Percentiles rank a stretch among this genome's conserved stretches.
These are phyloP conservation scores for Sarcophaga bullata DNA, from an alignment of 1,140 invertebrate species.

Conservation along the genomic window DNA sequence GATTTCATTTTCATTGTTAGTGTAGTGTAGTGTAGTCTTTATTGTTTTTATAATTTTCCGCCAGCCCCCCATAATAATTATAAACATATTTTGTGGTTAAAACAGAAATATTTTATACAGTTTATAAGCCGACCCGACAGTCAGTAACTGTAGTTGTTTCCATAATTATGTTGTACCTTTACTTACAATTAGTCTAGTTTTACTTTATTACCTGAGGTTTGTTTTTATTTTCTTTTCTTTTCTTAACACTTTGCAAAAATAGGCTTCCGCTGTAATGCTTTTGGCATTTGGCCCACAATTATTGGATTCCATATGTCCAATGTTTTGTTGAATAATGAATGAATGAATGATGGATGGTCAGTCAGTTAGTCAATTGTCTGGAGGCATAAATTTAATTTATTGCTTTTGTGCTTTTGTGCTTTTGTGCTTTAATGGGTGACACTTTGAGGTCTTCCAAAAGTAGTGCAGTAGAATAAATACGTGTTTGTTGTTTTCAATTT, in stretches of 20 bases:
- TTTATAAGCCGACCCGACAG: background rate
- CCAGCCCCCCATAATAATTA: background rate
- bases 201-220: background rate
- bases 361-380: background rate
- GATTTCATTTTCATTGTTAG: background rate
- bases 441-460: constrained; percentile 7
- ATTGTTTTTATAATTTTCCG: background rate
- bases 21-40: too few relatives aligned
- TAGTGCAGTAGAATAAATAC: background rate
- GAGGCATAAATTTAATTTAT: constrained; percentile 13
- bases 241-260: background rate
- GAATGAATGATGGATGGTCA: background rate
- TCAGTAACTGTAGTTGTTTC: background rate
- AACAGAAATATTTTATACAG: background rate
- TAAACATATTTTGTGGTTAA: constrained; percentile 15
- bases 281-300: constrained; percentile 15
- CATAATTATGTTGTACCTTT: constrained; percentile 7
- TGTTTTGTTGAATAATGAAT: background rate
- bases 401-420: background rate
- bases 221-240: background rate
- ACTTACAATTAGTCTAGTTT: background rate
- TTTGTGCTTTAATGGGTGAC: background rate
- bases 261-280: background rate
- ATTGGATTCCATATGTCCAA: background rate
- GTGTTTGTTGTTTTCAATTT: background rate